Evolutionary conservation across 2,113 vertebrate genomes (phyloP).

Genomic region (Neolamprologus longior): DNA sequence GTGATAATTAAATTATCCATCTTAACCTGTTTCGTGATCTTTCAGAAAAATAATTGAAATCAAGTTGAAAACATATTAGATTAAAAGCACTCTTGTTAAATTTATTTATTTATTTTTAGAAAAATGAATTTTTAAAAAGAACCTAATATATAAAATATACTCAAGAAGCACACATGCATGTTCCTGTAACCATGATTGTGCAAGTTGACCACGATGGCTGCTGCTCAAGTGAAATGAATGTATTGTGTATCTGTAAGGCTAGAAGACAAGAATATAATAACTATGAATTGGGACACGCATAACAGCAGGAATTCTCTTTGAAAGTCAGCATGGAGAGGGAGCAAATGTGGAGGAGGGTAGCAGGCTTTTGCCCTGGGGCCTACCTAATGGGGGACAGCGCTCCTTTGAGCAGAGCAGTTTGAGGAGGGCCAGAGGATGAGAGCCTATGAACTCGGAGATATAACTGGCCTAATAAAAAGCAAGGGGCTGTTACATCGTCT

Average conservation of each 20-base stretch:
- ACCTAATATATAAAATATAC: not conserved
- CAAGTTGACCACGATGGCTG: not conserved
- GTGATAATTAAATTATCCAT: constrained; percentile 31
- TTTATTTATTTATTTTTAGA: not conserved
- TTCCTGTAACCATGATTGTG: not conserved
- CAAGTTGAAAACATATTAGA: not conserved
- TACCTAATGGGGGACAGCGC: constrained; percentile 30
- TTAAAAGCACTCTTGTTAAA: not conserved
- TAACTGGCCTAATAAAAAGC: constrained; percentile 46
- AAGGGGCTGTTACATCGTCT: constrained; percentile 37
- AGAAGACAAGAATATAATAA: constrained; percentile 50
- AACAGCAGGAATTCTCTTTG: constrained; percentile 64
- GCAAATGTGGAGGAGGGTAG: constrained; percentile 38
- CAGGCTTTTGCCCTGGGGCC: constrained; percentile 34
- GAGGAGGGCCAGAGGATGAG: constrained; percentile 46
- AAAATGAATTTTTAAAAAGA: not conserved
- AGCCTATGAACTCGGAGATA: constrained; percentile 53
- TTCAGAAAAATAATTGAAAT: not conserved
- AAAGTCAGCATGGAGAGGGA: constrained; percentile 39
- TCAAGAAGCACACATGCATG: not conserved
- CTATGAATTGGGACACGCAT: constrained; percentile 48
- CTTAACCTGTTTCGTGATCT: not conserved
- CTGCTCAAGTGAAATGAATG: constrained; percentile 1
- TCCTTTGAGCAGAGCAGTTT: constrained; percentile 55
- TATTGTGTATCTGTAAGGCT: constrained; percentile 31